A percentile compares a stretch with the other conserved stretches of the same genome.
phyloP scores from a whole-genome alignment of 2,888 invertebrate genomes.

The Pteria penguin region DNA sequence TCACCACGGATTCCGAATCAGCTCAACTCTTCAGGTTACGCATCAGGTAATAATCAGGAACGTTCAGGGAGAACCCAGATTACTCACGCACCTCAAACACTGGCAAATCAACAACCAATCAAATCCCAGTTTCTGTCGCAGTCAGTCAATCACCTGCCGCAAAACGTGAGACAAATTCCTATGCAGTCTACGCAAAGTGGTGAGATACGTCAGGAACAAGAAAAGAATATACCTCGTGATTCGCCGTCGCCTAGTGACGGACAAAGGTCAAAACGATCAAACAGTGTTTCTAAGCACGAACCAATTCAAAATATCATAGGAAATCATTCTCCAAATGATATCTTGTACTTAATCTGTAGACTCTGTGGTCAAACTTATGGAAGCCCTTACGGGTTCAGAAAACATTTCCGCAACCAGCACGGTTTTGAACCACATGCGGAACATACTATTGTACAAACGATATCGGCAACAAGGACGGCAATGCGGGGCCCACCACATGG shows the following conservation, averaged over 20 bases:
- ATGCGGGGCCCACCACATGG: slow-evolving; percentile 47
- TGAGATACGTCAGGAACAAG: not conserved
- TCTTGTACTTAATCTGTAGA: slow-evolving; percentile 76
- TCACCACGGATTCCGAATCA: not conserved
- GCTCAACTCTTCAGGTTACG: not conserved
- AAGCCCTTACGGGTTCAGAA: slow-evolving; percentile 76
- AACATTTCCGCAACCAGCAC: slow-evolving; percentile 78
- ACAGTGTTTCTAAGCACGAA: slow-evolving; percentile 72
- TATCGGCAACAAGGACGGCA: slow-evolving; percentile 74
- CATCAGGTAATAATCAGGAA: not conserved
- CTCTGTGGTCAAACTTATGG: slow-evolving; percentile 76
- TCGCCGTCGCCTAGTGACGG: slow-evolving; percentile 41
- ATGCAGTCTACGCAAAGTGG: not conserved
- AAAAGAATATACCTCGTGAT: not conserved
- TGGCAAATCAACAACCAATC: slow-evolving; percentile 5
- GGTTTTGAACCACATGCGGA: slow-evolving; percentile 77
- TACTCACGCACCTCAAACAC: slow-evolving; percentile 16
- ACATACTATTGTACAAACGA: slow-evolving; percentile 76
- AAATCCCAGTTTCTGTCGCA: slow-evolving; percentile 4
- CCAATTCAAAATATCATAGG: slow-evolving; percentile 76
- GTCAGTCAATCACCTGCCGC: slow-evolving; percentile 2
- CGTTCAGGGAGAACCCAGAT: not conserved
- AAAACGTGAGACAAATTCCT: not conserved
- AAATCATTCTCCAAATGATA: slow-evolving; percentile 74
- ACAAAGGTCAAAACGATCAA: slow-evolving; percentile 5